A percentile compares a stretch with the other conserved stretches of the same genome.
phyloP scores from a whole-genome alignment of 2,888 invertebrate species.

The Boloria euphrosyne region DNA sequence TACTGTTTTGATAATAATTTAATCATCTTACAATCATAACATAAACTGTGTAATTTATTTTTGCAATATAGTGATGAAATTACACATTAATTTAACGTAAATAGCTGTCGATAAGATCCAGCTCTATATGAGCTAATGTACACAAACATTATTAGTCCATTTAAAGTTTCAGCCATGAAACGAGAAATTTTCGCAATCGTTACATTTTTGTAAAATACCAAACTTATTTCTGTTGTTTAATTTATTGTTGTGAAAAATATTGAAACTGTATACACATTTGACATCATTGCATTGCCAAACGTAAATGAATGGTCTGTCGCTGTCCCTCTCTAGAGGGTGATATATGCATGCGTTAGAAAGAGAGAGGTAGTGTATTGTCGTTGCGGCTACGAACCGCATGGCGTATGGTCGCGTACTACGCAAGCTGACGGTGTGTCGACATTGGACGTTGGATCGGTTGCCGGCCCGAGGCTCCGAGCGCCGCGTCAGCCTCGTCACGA shows the following conservation, averaged over 20 bases:
- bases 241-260: conserved; percentile 60
- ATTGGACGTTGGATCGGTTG: conserved; percentile 80
- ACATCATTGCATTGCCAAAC: conserved; percentile 72
- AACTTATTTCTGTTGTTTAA: conserved; percentile 46
- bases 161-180: conserved; percentile 38
- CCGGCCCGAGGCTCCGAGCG: conserved; percentile 73
- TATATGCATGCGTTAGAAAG: conserved; percentile 51
- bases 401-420: conserved; percentile 78
- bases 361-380: conserved; percentile 51
- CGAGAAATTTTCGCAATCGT: conserved; percentile 40
- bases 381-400: conserved; percentile 60
- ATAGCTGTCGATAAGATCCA: conserved; percentile 18
- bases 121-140: conserved; percentile 15
- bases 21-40: conserved; percentile 10
- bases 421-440: conserved; percentile 81
- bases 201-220: conserved; percentile 37
- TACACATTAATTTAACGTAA: conserved; percentile 21
- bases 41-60: conserved; percentile 26
- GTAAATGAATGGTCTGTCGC: conserved; percentile 75
- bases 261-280: conserved; percentile 59
- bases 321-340: conserved; percentile 52
- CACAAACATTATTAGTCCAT: conserved; percentile 24
- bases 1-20: too few relatives aligned
- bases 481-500: conserved; percentile 49
- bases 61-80: conserved; percentile 34